A percentile compares a stretch with the other conserved stretches of the same genome.
Evolutionary conservation across 2,888 invertebrate species (phyloP).

Genomic region (Globia sparganii): DNA sequence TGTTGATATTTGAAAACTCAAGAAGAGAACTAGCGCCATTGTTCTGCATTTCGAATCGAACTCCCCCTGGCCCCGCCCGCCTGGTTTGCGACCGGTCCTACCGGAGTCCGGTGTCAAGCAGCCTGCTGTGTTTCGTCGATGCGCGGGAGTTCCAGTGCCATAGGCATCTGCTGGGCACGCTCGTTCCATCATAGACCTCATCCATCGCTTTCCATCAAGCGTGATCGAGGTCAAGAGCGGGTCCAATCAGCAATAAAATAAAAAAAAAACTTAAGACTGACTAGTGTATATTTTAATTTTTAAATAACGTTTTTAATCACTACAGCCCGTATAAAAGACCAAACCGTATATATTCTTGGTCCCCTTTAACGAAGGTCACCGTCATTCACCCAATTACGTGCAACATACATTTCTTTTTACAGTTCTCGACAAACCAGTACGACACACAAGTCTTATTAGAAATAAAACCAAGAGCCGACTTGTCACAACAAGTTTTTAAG

Average conservation of each 20-base stretch:
- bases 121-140: too few species aligned
- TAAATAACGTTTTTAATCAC: slow-evolving; percentile 2
- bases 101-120: too few species aligned
- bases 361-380: slow-evolving; percentile 42
- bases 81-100: too few species aligned
- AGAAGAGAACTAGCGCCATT: not conserved
- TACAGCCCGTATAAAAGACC: slow-evolving; percentile 7
- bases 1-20: not conserved
- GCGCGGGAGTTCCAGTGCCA: too few species aligned
- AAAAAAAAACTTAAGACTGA: too few species aligned
- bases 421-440: slow-evolving; percentile 43
- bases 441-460: slow-evolving; percentile 48
- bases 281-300: not conserved
- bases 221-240: too few species aligned
- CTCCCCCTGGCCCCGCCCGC: too few species aligned
- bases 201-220: too few species aligned
- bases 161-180: too few species aligned
- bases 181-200: too few species aligned
- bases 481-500: slow-evolving; percentile 34
- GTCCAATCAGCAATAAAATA: too few species aligned
- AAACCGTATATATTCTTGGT: not conserved
- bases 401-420: slow-evolving; percentile 39
- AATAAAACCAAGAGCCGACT: slow-evolving; percentile 44
- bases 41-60: not conserved
- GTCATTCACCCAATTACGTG: slow-evolving; percentile 32